Base-by-base conservation (phyloP, 1,140 invertebrate genomes). In the Cydia amplana region DNA sequence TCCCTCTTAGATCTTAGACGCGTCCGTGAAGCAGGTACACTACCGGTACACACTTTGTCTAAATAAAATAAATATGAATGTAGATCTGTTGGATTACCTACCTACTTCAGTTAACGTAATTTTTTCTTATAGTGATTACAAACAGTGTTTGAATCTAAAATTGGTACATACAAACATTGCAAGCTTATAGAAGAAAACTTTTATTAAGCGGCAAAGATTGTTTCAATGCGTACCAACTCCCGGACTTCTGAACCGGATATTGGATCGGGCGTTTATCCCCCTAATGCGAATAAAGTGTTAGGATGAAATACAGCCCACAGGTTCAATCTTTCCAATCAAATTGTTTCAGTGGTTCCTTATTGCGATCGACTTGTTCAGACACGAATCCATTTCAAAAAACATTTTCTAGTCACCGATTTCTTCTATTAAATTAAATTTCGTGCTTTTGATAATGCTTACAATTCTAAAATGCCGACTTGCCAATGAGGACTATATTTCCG, bases 201-300 rank as follows among this genome's bases (percentile, higher is more conserved):
- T 60, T 60, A 60, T 23, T 60, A 23, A 23, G 20, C 20, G 18
- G 55, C 20, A 60, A 60, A 60, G 9, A 23, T 23, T 23, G 1
- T 60, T 60, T 60, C 16, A 60, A 60, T 60, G 55, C 55, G 55
- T 60, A 23, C 20, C 20, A 60, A 60, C 55, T n/a, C 18, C 55
- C 18, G 18, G 55, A 10, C 18, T 60, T 60, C 55, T 23, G 10
- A 23, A 60, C 55, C 55, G 55, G 55, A 60, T 60, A 60, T 60
- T 60, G 55, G 55, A 60, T 23, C 20, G 55, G 16, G n/a, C 9
- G 18, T 60, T 60, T 60, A 23, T 23, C 55, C 20, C 12, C 20
- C 55, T 60, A 60, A 60, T 60, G 55, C 20, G 55, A 60, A 60
- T 10, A 60, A 60, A 60, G 18, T n/a, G 55, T 10, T 23, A 20